A percentile compares a stretch with the other conserved stretches of the same genome.
phyloP scores from a whole-genome alignment of 2,797 vertebrate species.

The Neopelma chrysocephalum region DNA sequence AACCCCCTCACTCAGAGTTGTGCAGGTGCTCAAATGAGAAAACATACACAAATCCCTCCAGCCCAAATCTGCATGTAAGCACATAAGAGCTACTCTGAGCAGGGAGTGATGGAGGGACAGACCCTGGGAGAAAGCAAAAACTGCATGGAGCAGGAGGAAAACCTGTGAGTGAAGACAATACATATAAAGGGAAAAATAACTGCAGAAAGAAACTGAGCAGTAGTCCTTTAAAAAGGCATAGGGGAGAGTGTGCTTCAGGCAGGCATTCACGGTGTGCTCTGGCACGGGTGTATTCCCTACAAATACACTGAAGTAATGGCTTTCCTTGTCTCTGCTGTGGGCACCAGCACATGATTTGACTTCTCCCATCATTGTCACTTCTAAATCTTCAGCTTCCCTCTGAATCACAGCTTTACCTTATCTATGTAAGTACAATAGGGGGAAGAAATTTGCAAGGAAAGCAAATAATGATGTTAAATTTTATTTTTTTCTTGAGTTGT shows the following conservation, averaged over 20 bases:
- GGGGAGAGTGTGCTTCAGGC: background rate
- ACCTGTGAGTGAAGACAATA: background rate
- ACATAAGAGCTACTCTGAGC: background rate
- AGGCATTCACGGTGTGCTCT: background rate
- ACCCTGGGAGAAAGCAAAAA: background rate
- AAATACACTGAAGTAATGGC: background rate
- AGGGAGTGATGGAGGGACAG: background rate
- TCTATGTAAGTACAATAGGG: background rate
- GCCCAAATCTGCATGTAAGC: background rate
- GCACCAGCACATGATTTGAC: rapidly evolving
- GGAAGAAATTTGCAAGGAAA: background rate
- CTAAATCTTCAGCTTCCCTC: background rate
- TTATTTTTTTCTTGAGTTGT: background rate
- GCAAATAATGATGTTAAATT: background rate
- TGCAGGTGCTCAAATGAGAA: background rate
- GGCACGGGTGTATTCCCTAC: background rate
- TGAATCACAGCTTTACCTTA: background rate
- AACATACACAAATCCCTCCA: background rate
- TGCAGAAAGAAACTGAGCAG: background rate
- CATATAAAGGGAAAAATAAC: background rate
- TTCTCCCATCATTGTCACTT: background rate
- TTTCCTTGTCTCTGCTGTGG: background rate
- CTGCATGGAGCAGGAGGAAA: background rate
- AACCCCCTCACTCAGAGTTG: rapidly evolving
- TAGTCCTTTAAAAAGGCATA: background rate